Percentiles rank a stretch among this genome's conserved stretches.
phyloP scores from a whole-genome alignment of 2,888 invertebrate species.

The Troglohyphantes excavatus region DNA sequence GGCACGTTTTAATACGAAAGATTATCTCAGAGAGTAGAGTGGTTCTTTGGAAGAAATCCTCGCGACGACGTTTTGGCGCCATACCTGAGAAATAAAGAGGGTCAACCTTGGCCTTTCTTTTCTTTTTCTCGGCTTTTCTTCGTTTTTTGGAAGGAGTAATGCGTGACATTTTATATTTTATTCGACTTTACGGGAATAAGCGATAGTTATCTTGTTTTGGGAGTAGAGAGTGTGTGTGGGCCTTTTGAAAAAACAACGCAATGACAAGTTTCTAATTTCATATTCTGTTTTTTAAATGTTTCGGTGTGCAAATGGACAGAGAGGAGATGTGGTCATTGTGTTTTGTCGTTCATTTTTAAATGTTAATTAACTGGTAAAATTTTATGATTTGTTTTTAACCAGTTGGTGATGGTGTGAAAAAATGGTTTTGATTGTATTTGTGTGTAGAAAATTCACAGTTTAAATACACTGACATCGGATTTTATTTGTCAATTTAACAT shows the following conservation, averaged over 20 bases:
- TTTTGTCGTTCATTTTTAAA: no score
- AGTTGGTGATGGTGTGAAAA: no score
- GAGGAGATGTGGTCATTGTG: no score
- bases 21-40: neutral
- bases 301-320: no score
- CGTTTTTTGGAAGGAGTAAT: slow-evolving; percentile 38
- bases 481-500: no score
- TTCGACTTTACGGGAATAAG: neutral
- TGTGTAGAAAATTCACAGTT: no score
- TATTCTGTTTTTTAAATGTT: no score
- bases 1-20: neutral
- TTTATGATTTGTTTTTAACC: no score
- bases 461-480: no score
- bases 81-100: neutral
- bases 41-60: neutral
- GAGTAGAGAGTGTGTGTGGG: neutral
- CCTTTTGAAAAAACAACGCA: neutral
- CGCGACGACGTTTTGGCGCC: slow-evolving; percentile 34
- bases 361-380: no score
- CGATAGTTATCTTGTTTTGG: neutral
- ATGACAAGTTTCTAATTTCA: neutral
- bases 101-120: slow-evolving; percentile 32
- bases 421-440: no score
- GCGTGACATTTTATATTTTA: slow-evolving; percentile 20
- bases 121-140: neutral